Evolutionary conservation across 2,113 vertebrate genomes (phyloP).

Genomic region (Limanda limanda): DNA sequence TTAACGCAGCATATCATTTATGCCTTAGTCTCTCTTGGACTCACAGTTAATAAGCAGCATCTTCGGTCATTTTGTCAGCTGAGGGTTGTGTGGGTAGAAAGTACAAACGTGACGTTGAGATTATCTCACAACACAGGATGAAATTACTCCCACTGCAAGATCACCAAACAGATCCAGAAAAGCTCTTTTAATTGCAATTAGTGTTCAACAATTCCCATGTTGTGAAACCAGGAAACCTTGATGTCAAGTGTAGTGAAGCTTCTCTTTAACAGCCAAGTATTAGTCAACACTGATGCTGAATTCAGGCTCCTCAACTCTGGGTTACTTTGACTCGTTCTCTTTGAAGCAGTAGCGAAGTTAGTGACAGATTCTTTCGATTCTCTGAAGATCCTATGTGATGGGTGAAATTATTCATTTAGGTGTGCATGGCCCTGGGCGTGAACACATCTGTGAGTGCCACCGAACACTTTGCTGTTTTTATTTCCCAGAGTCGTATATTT

Average conservation of each 20-base stretch:
- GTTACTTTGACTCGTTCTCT: slow-evolving; percentile 48
- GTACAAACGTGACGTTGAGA: background rate
- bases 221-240: background rate
- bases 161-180: background rate
- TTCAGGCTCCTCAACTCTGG: background rate
- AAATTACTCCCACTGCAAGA: background rate
- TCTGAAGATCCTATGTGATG: slow-evolving; percentile 45
- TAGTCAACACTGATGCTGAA: slow-evolving; percentile 7
- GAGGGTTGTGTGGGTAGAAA: background rate
- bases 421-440: background rate
- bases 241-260: background rate
- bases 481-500: slow-evolving; percentile 17
- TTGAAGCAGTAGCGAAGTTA: slow-evolving; percentile 36
- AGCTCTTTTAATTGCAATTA: slow-evolving; percentile 6
- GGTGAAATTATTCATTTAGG: slow-evolving; percentile 45
- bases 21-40: background rate
- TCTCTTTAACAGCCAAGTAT: background rate
- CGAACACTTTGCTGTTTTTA: slow-evolving; percentile 26
- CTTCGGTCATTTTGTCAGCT: background rate
- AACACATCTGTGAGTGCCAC: background rate
- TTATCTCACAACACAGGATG: background rate
- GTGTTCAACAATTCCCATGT: background rate
- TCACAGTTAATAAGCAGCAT: background rate
- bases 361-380: slow-evolving; percentile 32
- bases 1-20: background rate